Conservation (phyloP, 2,113 vertebrate species). For the Takifugu flavidus region DNA sequence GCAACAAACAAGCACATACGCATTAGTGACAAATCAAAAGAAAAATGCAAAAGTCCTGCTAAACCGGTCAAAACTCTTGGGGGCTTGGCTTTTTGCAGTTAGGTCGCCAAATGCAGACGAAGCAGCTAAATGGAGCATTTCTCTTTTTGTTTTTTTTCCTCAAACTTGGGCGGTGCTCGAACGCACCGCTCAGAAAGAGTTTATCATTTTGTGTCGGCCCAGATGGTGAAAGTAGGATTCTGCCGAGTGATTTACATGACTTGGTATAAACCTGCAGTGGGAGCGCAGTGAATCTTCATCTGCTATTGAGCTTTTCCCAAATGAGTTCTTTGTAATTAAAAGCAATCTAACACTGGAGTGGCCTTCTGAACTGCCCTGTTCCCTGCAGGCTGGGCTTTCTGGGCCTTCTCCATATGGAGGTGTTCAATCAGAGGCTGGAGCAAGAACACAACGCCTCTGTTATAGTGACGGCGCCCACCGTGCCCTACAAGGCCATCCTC, state of each 20-base stretch:
- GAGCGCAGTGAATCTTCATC: constrained; percentile 1
- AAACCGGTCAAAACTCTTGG: not conserved
- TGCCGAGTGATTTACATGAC: constrained; percentile 3
- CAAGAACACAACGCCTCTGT: constrained; percentile 95
- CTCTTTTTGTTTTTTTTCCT: not conserved
- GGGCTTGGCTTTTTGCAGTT: not conserved
- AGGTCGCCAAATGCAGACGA: not conserved
- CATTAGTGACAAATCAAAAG: not conserved
- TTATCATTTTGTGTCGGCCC: constrained; percentile 7
- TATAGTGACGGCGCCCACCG: constrained; percentile 90
- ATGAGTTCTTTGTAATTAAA: constrained; percentile 34
- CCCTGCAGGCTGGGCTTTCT: constrained; percentile 88
- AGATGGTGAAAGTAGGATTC: constrained; percentile 18
- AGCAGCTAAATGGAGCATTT: not conserved
- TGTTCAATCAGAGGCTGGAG: constrained; percentile 95
- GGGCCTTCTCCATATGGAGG: constrained; percentile 96
- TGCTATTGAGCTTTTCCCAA: constrained; percentile 22
- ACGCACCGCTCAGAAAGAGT: constrained; percentile 4
- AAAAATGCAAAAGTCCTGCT: not conserved
- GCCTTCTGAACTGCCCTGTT: constrained; percentile 10
- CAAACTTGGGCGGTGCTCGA: constrained; percentile 15
- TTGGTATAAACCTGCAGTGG: constrained; percentile 5
- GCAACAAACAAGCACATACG: not conserved
- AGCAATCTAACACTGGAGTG: constrained; percentile 7
- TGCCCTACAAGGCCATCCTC: constrained; percentile 91